These are phyloP conservation scores for Tridacna gigas DNA, from an alignment of 2,888 invertebrate genomes.

Conservation along the genomic window DNA sequence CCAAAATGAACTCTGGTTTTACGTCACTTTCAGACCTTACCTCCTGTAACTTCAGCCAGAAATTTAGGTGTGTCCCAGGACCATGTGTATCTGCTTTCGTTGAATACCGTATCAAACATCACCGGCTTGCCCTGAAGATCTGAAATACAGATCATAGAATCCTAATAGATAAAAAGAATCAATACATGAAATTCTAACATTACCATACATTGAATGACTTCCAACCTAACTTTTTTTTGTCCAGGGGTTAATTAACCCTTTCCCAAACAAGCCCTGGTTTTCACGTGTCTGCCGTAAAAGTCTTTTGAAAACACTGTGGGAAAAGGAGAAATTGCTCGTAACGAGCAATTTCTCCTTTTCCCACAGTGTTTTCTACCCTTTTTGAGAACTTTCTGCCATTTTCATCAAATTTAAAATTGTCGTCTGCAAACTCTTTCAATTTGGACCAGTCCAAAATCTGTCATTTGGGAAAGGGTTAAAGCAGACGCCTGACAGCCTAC, in stretches of 20 bases:
- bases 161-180: no score
- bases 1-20: no score
- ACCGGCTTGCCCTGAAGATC: slow-evolving; percentile 61
- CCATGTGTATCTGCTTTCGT: slow-evolving; percentile 63
- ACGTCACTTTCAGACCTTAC: not conserved
- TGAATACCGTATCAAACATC: slow-evolving; percentile 61
- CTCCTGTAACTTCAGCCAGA: slow-evolving; percentile 57
- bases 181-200: no score
- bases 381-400: no score
- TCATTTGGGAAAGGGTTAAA: no score
- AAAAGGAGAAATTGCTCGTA: not conserved
- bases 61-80: slow-evolving; percentile 67
- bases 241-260: not conserved
- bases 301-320: not conserved
- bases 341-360: not conserved
- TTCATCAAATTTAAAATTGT: no score
- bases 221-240: no score
- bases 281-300: not conserved
- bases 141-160: slow-evolving; percentile 30
- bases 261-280: not conserved
- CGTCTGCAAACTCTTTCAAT: no score
- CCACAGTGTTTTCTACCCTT: not conserved
- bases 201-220: no score
- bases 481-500: no score
- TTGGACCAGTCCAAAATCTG: no score